These are phyloP conservation scores for Drosophila lacteicornis DNA, from an alignment of 1,140 invertebrate species.

Conservation along the genomic window DNA sequence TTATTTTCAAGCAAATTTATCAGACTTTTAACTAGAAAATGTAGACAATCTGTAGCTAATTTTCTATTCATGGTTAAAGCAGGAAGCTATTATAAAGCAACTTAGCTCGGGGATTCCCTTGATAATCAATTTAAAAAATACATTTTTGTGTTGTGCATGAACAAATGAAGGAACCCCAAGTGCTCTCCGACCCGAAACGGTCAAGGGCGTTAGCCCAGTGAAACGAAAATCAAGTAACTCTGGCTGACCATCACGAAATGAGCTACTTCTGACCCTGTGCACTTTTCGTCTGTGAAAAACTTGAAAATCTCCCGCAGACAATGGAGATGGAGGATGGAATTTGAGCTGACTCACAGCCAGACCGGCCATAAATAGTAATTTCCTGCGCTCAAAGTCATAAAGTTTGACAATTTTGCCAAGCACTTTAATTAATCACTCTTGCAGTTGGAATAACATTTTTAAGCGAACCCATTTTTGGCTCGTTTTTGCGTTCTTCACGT, in stretches of 20 bases:
- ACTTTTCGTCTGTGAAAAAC: conserved; percentile 44
- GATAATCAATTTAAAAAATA: conserved; percentile 9
- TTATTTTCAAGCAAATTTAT: not conserved
- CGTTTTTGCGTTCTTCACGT: conserved; percentile 41
- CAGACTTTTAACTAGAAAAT: not conserved
- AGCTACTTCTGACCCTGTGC: conserved; percentile 41
- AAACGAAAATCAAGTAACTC: conserved; percentile 10
- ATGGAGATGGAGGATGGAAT: conserved; percentile 23
- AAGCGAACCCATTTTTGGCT: conserved; percentile 20
- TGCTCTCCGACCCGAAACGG: conserved; percentile 44
- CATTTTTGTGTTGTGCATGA: conserved; percentile 2
- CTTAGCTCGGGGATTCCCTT: conserved; percentile 33
- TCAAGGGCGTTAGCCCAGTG: conserved; percentile 36
- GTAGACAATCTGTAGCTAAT: conserved; percentile 10
- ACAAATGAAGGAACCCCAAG: conserved; percentile 28
- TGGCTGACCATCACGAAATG: conserved; percentile 33
- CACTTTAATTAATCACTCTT: conserved; percentile 70
- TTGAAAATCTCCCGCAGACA: conserved; percentile 34
- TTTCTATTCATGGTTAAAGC: conserved; percentile 37
- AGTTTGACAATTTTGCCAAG: conserved; percentile 50
- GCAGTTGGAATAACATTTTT: conserved; percentile 33
- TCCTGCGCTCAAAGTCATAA: conserved; percentile 36
- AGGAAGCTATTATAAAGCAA: conserved; percentile 53
- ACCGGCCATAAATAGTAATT: conserved; percentile 48
- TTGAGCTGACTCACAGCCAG: conserved; percentile 19